Conservation (phyloP, 2,113 vertebrate species). For the Sterrhoptilus dennistouni region DNA sequence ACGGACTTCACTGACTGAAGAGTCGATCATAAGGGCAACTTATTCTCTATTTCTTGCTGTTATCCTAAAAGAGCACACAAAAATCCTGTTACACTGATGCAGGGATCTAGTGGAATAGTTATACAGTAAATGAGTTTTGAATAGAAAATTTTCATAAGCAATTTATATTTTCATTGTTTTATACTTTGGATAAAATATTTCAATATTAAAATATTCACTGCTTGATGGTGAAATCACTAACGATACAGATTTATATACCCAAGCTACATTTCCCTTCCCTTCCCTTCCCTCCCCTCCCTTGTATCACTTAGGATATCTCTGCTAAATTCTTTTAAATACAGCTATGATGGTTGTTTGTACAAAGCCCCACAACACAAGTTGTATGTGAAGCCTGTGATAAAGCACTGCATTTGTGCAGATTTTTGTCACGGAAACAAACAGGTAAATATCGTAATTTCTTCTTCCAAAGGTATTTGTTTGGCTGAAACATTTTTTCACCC, state of each 20-base stretch:
- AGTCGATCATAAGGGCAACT: not conserved
- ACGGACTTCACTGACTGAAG: not conserved
- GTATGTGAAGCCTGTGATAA: not conserved
- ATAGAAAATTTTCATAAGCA: not conserved
- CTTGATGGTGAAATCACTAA: not conserved
- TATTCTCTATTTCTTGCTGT: not conserved
- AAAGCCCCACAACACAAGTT: not conserved
- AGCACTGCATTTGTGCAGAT: not conserved
- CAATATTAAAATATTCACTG: not conserved
- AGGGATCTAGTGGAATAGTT: not conserved
- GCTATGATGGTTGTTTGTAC: accelerated
- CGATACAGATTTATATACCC: not conserved
- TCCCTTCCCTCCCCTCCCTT: not conserved
- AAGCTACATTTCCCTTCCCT: not conserved
- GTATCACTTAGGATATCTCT: not conserved
- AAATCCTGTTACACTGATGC: not conserved
- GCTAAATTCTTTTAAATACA: not conserved
- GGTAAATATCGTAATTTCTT: not conserved
- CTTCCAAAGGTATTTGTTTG: not conserved
- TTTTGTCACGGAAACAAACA: not conserved
- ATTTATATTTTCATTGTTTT: not conserved
- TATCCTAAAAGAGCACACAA: not conserved
- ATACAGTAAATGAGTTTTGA: not conserved
- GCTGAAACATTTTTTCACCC: not conserved
- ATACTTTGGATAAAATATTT: not conserved